phyloP scores from a whole-genome alignment of 2,113 vertebrate genomes.

The Mesitornis unicolor region DNA sequence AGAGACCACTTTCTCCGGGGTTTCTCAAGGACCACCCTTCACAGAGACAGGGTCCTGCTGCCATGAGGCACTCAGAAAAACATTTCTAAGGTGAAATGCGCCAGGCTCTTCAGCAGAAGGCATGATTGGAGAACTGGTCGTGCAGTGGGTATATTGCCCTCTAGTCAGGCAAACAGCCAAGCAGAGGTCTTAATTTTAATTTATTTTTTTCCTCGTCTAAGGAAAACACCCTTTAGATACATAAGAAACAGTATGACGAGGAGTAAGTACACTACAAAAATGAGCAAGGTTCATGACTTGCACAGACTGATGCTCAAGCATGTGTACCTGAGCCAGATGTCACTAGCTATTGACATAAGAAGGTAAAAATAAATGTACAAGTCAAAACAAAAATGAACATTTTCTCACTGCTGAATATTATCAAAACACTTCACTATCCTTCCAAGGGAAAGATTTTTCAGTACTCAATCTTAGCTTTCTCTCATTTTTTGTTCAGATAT shows the following conservation, averaged over 20 bases:
- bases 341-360: neutral
- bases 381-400: neutral
- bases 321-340: neutral
- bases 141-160: neutral
- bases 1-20: neutral
- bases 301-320: neutral
- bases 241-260: neutral
- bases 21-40: neutral
- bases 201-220: neutral
- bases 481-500: neutral
- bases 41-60: rapidly evolving
- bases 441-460: neutral
- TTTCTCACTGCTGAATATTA: neutral
- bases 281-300: neutral
- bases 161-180: neutral
- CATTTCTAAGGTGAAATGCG: neutral
- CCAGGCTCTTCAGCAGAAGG: neutral
- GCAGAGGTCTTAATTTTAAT: neutral
- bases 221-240: neutral
- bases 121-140: rapidly evolving
- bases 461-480: neutral
- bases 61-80: neutral
- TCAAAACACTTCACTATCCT: neutral
- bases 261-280: neutral
- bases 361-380: neutral